Evolutionary conservation across 2,797 vertebrate species (phyloP).

Genomic region (Lepidocolaptes lacrymiger): DNA sequence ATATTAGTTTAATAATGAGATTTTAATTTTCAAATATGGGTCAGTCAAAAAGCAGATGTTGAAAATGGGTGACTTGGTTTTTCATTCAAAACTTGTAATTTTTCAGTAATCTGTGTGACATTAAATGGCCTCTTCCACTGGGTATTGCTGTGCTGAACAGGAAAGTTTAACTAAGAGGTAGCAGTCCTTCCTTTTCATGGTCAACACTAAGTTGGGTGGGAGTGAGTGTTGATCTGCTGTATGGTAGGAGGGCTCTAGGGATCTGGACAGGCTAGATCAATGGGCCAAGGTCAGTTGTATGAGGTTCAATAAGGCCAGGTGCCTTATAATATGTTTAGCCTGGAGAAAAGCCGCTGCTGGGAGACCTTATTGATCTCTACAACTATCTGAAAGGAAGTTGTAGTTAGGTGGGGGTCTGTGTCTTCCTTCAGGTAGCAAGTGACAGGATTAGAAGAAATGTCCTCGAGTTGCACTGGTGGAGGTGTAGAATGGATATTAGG

Average conservation of each 20-base stretch:
- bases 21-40: background rate
- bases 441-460: background rate
- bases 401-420: fast-evolving
- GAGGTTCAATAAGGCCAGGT: background rate
- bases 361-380: fast-evolving
- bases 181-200: background rate
- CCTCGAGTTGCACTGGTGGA: background rate
- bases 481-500: background rate
- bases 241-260: background rate
- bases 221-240: background rate
- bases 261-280: background rate
- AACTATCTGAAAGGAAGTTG: background rate
- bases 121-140: background rate
- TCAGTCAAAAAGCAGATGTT: background rate
- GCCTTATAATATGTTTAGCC: background rate
- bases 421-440: background rate
- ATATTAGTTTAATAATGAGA: background rate
- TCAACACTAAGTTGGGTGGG: too few relatives aligned
- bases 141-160: background rate
- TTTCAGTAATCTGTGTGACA: background rate
- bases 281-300: background rate
- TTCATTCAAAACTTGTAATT: background rate
- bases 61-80: background rate
- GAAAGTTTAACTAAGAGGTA: background rate
- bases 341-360: background rate